phyloP scores from a whole-genome alignment of 2,797 vertebrate species.

The Rhabdomys pumilio region DNA sequence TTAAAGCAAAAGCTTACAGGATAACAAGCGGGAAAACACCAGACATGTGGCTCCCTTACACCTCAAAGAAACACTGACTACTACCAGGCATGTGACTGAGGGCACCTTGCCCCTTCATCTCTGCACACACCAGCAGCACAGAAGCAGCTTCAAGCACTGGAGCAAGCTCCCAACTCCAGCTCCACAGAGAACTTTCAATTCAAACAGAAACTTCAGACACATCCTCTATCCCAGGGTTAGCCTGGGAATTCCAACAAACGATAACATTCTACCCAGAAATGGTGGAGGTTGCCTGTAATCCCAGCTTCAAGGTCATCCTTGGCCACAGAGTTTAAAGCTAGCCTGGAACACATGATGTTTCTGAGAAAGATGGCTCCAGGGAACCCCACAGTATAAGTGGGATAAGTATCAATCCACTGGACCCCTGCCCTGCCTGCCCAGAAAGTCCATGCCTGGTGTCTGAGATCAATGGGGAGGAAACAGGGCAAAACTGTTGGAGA shows the following conservation, averaged over 20 bases:
- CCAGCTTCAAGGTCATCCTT: background rate
- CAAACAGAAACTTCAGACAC: background rate
- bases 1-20: background rate
- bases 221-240: background rate
- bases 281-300: background rate
- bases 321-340: background rate
- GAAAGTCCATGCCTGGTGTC: background rate
- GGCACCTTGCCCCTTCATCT: background rate
- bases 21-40: background rate
- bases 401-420: background rate
- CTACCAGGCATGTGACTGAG: background rate
- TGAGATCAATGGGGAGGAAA: background rate
- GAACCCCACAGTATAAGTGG: background rate
- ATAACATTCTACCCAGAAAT: background rate
- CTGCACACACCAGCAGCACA: background rate
- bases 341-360: background rate
- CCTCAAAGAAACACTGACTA: background rate
- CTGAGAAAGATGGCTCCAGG: background rate
- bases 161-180: background rate
- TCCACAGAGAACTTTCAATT: background rate
- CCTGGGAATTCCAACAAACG: background rate
- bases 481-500: background rate
- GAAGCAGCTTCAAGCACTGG: background rate
- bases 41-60: background rate
- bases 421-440: constrained; percentile 12